These are phyloP conservation scores for Sphenopsis melanotis DNA, from an alignment of 2,797 vertebrate species.

Conservation along the genomic window DNA sequence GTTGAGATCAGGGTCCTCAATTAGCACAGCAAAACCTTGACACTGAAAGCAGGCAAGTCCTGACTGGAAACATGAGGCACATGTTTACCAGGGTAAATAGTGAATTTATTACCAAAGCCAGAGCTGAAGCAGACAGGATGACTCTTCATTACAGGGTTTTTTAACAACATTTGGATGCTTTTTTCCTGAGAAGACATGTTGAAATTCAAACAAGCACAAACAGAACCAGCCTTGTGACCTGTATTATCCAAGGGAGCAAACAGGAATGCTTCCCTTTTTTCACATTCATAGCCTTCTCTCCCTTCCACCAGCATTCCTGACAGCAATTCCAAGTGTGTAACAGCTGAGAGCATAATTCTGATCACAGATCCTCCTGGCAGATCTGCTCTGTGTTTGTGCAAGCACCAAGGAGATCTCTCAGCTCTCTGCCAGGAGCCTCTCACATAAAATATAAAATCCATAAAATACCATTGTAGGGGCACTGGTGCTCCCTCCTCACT, in stretches of 20 bases:
- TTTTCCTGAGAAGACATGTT: background rate
- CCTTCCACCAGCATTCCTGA: background rate
- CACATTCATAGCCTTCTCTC: background rate
- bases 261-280: background rate
- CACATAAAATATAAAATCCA: background rate
- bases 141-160: background rate
- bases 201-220: background rate
- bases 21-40: background rate
- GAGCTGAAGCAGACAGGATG: background rate
- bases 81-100: background rate
- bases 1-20: background rate
- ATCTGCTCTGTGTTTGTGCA: background rate
- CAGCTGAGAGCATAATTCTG: background rate
- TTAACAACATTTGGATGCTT: background rate
- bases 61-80: background rate
- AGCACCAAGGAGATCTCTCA: background rate
- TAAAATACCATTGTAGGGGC: fast-evolving
- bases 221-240: background rate
- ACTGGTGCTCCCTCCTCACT: background rate
- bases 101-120: background rate
- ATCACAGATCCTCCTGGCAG: background rate
- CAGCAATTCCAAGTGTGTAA: background rate
- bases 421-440: background rate
- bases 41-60: background rate
- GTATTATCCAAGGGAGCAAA: background rate